Evolutionary conservation across 2,113 vertebrate genomes (phyloP), one percentile per base, ranked within the genome.

Genomic region (Amblyopsis rosae): DNA sequence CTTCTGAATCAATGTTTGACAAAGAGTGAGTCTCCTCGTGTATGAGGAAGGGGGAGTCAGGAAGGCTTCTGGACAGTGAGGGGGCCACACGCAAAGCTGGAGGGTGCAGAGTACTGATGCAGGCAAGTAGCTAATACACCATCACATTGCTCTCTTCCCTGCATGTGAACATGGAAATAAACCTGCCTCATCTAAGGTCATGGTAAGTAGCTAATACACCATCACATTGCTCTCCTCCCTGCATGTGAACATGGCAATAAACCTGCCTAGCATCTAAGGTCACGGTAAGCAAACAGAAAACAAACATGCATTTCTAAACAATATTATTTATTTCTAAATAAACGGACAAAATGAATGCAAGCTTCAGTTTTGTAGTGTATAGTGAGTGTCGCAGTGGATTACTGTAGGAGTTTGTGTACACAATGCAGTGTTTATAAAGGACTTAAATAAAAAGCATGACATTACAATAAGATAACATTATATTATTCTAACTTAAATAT

Each of bases 1-100:
- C 84, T 89, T 90, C 86, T 86, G 79, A 88, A 88, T 90, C 85
- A 84, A 76, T 88, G 88, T 90, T 92, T 89, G 85, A 88, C 85
- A 87, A 85, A 84, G 75, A 86, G 77, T 71, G 54, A 85, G 73
- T 70, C 77, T 86, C 79, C 88, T 78, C 77, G 72, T 72, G 70
- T 86, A 85, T 75, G 72, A 70, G 75, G 82, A 68, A 77, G 9
- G 67, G 70, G 70, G 84, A 85, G 86, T 81, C 81, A 78, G 73
- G 72, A 59, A 79, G 69, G 73, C 69, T 84, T 70, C 66, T 16
- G 70, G 70, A 66, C 62, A 71, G 75, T 6, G 79, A 82, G 83
- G 69, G 66, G 86, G 81, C 85, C 88, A 87, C 86, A 86, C 75
- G 61, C 83, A 72, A 79, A 84, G 67, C 74, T 56, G 54, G 76